Conservation (phyloP, 1,140 invertebrate genomes). For the Zaprionus gabonicus region DNA sequence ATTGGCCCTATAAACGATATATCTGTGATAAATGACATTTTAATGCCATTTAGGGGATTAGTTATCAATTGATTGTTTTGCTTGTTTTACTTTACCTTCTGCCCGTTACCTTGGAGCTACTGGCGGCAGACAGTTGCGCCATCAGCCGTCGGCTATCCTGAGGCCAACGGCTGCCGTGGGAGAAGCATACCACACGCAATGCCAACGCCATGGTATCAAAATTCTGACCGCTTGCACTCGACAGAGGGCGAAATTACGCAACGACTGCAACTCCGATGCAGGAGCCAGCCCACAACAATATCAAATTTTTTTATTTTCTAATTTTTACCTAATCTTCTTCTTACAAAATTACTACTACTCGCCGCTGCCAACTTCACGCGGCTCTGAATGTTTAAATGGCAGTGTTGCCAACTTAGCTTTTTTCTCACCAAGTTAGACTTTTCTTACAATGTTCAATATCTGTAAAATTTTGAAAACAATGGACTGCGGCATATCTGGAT, state of each 20-base stretch:
- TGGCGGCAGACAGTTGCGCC: conserved; percentile 28
- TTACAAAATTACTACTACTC: conserved; percentile 8
- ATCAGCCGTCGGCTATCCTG: conserved; percentile 48
- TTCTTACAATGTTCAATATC: neutral
- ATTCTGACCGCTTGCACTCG: conserved; percentile 8
- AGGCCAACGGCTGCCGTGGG: conserved; percentile 35
- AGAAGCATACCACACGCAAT: conserved; percentile 47
- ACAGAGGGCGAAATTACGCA: conserved; percentile 59
- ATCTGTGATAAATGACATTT: conserved; percentile 48
- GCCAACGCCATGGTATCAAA: conserved; percentile 53
- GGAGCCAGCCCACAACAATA: conserved; percentile 53
- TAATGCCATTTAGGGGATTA: conserved; percentile 57
- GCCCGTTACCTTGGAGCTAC: neutral
- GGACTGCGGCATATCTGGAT: neutral
- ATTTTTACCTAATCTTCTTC: conserved; percentile 36
- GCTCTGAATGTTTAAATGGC: neutral
- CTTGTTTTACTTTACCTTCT: conserved; percentile 45
- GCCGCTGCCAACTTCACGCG: conserved; percentile 47
- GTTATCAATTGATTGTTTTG: neutral
- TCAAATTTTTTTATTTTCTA: conserved; percentile 44
- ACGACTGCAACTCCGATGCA: conserved; percentile 66
- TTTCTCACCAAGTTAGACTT: neutral
- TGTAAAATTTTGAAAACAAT: neutral
- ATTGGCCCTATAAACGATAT: conserved; percentile 26
- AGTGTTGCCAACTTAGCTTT: conserved; percentile 11